Percentiles rank a stretch among this genome's conserved stretches.
Evolutionary conservation across 2,113 vertebrate genomes (phyloP).

Genomic region (Mystacornis crossleyi): DNA sequence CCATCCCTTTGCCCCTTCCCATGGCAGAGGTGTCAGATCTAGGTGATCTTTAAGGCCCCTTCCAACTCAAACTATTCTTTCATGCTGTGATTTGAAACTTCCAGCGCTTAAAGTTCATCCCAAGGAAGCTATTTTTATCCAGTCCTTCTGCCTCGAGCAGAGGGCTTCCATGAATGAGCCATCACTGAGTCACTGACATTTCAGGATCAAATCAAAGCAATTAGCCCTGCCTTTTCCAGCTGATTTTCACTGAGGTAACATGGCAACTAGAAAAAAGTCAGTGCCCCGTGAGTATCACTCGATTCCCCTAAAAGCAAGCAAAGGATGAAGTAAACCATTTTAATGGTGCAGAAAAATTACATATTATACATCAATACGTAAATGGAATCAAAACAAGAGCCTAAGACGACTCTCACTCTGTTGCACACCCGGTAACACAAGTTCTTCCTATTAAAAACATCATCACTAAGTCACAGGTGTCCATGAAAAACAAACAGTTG

Average conservation of each 20-base stretch:
- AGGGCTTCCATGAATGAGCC: slow-evolving; percentile 29
- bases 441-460: background rate
- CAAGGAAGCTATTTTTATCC: slow-evolving; percentile 8
- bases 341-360: background rate
- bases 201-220: slow-evolving; percentile 48
- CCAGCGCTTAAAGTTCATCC: background rate
- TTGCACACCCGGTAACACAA: background rate
- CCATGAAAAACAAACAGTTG: background rate
- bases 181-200: slow-evolving; percentile 34
- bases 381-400: background rate
- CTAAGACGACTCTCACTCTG: background rate
- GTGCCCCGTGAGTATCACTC: background rate
- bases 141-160: background rate
- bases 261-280: slow-evolving; percentile 25
- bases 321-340: background rate
- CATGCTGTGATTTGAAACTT: background rate
- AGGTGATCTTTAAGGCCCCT: background rate
- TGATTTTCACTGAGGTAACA: slow-evolving; percentile 31
- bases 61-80: background rate
- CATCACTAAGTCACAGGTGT: background rate
- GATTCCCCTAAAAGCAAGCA: background rate
- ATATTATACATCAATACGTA: background rate
- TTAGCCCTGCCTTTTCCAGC: slow-evolving; percentile 57
- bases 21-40: background rate
- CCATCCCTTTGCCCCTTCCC: background rate